phyloP scores from a whole-genome alignment of 1,140 invertebrate species.

The Tetraneura akinire region DNA sequence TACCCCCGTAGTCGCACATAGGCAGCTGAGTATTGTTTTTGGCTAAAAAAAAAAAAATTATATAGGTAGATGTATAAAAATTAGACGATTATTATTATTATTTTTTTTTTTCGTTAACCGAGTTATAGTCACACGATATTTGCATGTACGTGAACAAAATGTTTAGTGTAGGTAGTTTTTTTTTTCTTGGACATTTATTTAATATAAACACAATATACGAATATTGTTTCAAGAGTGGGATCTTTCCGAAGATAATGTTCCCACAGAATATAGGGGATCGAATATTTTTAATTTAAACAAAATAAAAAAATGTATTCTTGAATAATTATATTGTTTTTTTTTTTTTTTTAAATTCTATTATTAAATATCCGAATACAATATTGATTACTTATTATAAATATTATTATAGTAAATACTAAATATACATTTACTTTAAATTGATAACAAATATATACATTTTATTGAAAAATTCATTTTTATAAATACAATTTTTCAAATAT shows the following conservation, averaged over 20 bases:
- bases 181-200: conserved; percentile 19
- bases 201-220: background rate
- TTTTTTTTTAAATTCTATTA: too few relatives aligned
- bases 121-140: conserved; percentile 33
- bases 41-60: conserved; percentile 22
- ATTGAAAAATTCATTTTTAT: too few relatives aligned
- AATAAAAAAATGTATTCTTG: too few relatives aligned
- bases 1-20: background rate
- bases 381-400: too few relatives aligned
- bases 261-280: conserved; percentile 24
- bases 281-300: too few relatives aligned
- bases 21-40: conserved; percentile 51
- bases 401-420: too few relatives aligned
- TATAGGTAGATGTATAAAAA: conserved; percentile 36
- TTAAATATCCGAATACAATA: too few relatives aligned
- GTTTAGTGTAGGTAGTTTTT: conserved; percentile 21
- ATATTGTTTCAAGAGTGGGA: conserved; percentile 36
- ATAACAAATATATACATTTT: too few relatives aligned
- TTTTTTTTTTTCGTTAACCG: conserved; percentile 29
- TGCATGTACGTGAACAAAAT: conserved; percentile 51
- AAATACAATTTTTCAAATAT: too few relatives aligned
- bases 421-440: too few relatives aligned
- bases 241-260: conserved; percentile 7
- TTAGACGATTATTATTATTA: too few relatives aligned
- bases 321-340: too few relatives aligned